Conservation (phyloP, 2,888 invertebrate species). For the Heteromyza rotundicornis region DNA sequence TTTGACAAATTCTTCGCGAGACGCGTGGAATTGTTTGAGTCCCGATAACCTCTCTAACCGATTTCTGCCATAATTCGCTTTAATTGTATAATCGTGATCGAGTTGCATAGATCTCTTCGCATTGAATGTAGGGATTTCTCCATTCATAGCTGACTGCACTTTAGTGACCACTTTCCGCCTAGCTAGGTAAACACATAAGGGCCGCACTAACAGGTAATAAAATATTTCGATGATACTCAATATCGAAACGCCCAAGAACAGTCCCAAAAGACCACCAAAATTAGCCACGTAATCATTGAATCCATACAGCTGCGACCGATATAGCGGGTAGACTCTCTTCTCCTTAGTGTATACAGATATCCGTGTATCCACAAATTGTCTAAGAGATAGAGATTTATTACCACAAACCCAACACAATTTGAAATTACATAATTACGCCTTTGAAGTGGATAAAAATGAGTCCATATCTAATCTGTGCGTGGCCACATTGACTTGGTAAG, state of each 20-base stretch:
- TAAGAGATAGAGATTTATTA: no score
- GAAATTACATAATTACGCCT: background rate
- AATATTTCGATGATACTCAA: conserved; percentile 9
- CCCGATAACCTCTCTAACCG: no score
- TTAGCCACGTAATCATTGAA: conserved; percentile 8
- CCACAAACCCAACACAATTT: no score
- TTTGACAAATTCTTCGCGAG: no score
- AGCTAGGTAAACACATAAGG: background rate
- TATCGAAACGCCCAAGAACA: conserved; percentile 11
- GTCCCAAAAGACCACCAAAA: conserved; percentile 9
- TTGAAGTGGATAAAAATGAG: background rate
- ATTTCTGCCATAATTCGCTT: no score
- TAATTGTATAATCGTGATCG: no score
- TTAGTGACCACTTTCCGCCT: background rate
- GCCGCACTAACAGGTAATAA: conserved; percentile 2
- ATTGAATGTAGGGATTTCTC: no score
- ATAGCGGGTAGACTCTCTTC: conserved; percentile 4
- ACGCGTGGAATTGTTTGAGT: no score
- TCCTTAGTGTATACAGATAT: conserved; percentile 4
- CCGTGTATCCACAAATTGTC: conserved; percentile 1
- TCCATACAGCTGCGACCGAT: conserved; percentile 9
- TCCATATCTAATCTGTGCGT: background rate
- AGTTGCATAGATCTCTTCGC: no score
- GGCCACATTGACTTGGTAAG: background rate
- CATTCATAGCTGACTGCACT: no score